Evolutionary conservation across 2,113 vertebrate genomes (phyloP), one percentile per base, ranked within the genome.

Genomic region (Garra rufa): DNA sequence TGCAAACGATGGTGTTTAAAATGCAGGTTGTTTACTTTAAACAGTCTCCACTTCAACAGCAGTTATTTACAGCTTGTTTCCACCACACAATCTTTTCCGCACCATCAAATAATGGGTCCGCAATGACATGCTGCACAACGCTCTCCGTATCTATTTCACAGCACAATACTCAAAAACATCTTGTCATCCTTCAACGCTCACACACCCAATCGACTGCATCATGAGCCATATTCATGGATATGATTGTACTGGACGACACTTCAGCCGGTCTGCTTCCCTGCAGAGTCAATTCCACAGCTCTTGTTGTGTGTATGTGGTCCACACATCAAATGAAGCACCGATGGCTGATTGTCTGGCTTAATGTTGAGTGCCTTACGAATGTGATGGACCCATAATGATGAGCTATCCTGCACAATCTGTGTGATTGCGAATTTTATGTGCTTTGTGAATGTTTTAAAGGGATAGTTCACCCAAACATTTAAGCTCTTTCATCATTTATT

Each of bases 61-160:
- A 44, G 41, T 80, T 65, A 80, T 80, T 80, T 80, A 80, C 59
- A 80, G 41, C 43, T 67, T 61, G 76, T 30, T 65, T 80, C n/a
- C 59, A 48, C 26, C 61, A 28, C 24, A n/a, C 59, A n/a, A 67
- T 30, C 4, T 46, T 79, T 79, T 79, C 57, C 9, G 3, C 76
- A 46, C 57, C 41, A 19, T 43, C 41, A 63, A 79, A 44, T 48
- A 48, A 65, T 48, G 59, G 61, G 14, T 46, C 43, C 24, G 65
- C 10, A 30, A 75, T 48, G 26, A 50, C 43, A 74, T n/a, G 13
- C 41, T 13, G 11, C 38, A 26, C 34, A 61, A 13, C 11, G 10
- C 38, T 78, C 34, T 65, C 24, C 5, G 15, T 48, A 26, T 30
- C 59, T 48, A 63, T 48, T 48, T 59, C 57, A 65, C n/a, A 78